Base-by-base conservation (phyloP, 2,888 invertebrate species). In the Calameuta pallipes region DNA sequence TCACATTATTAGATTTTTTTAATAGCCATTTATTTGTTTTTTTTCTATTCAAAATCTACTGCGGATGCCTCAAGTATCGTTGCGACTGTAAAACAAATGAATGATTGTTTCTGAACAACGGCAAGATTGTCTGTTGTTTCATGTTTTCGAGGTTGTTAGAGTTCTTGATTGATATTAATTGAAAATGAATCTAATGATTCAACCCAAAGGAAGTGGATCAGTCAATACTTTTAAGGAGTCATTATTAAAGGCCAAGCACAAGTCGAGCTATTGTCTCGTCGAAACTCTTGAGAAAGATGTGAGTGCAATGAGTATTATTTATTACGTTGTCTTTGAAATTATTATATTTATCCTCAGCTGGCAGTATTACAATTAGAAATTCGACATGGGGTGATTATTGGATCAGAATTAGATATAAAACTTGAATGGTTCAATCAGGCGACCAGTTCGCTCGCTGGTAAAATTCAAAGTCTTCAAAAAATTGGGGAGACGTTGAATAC, bases 201-300 rank as follows among this genome's bases (percentile, higher is more conserved):
- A 34, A 75, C 15, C 35, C 34, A 31, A 75, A 69, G n/a, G 69
- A 41, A 68, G 79, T 79, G 15, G 69, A 80, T 76, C 78, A 75
- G 31, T 74, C 70, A 82, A n/a, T 36, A 69, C 37, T 37, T 73
- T 76, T 76, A 69, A 34, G 33, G 31, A 31, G 6, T 78, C 78
- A 77, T 15, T 78, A 23, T 41, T 78, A 31, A 81, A 77, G 75
- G 82, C 80, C 35, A 80, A 83, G 15, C 80, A 84, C 69, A 76
- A 76, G 70, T 79, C 83, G 1, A 80, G 78, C 74, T 80, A 11
- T 15, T 84, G 83, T 56, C 79, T 87, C 1, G 73, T 88, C 74
- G 84, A 82, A 78, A 85, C 82, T 15, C 83, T 89, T 41, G 84
- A 87, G 75, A 88, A 85, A 82, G 86, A 87, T 75, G 89, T 89